phyloP scores from a whole-genome alignment of 2,888 invertebrate species.

The Chrysina gloriosa region DNA sequence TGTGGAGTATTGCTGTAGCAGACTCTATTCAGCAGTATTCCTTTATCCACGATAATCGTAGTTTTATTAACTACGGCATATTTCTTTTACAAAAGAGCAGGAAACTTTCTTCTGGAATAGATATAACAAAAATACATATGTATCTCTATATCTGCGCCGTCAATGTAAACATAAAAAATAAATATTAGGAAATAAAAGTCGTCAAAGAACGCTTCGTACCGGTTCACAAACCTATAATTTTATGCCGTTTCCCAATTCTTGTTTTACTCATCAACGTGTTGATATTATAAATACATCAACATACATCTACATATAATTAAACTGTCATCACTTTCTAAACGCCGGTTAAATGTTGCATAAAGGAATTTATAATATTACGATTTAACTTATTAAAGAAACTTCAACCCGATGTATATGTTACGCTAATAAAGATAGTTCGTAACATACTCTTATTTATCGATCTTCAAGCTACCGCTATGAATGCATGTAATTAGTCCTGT shows the following conservation, averaged over 20 bases:
- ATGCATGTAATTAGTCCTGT: background rate
- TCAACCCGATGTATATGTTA: conserved; percentile 1
- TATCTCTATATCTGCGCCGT: too few species aligned
- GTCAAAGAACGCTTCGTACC: too few species aligned
- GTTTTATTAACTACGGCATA: too few species aligned
- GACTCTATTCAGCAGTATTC: too few species aligned
- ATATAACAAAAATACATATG: too few species aligned
- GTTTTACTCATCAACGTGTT: background rate
- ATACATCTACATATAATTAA: conserved; percentile 1
- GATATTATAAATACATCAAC: background rate
- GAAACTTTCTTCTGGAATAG: too few species aligned
- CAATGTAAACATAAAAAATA: too few species aligned
- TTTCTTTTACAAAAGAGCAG: too few species aligned
- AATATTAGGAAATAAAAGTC: too few species aligned
- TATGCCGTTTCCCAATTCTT: background rate
- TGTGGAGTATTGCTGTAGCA: too few species aligned
- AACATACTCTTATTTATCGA: background rate
- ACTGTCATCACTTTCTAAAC: conserved; percentile 14
- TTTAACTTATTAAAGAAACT: conserved; percentile 4
- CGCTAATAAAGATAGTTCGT: conserved; percentile 2
- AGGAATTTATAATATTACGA: conserved; percentile 8
- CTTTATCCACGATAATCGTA: too few species aligned
- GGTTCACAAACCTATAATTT: too few species aligned
- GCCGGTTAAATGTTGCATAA: background rate
- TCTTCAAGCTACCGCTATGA: background rate